Evolutionary conservation across 2,113 vertebrate genomes (phyloP).

Genomic region (Tupaia tana): DNA sequence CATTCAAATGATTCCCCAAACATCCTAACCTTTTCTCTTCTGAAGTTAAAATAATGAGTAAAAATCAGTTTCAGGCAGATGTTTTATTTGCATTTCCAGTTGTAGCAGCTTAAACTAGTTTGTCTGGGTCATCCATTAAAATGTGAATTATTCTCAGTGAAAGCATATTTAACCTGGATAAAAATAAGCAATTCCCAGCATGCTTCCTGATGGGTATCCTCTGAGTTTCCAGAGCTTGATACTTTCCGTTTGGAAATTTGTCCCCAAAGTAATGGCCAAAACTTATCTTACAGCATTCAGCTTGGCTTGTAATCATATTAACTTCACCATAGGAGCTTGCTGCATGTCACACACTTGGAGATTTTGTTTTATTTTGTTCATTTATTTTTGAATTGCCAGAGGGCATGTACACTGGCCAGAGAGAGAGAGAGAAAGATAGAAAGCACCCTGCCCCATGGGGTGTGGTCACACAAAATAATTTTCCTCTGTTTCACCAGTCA

Average conservation of each 20-base stretch:
- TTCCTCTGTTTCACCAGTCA: too few species aligned
- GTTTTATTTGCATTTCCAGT: conserved; percentile 67
- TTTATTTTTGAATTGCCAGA: too few species aligned
- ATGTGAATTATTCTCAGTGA: neutral
- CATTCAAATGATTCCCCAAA: conserved; percentile 78
- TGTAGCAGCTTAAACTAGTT: conserved; percentile 46
- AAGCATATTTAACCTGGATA: conserved; percentile 20
- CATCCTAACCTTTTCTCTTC: conserved; percentile 75
- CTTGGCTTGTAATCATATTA: neutral
- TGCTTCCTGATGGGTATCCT: accelerated
- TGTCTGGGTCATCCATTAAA: conserved; percentile 40
- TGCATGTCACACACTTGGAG: neutral
- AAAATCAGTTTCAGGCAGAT: conserved; percentile 52
- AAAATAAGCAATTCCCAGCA: neutral
- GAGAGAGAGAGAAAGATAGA: too few species aligned
- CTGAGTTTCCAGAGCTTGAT: neutral
- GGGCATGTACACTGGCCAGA: too few species aligned
- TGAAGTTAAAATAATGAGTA: conserved; percentile 78
- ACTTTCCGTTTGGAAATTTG: neutral
- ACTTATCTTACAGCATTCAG: neutral
- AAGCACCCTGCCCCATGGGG: too few species aligned
- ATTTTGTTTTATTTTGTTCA: neutral
- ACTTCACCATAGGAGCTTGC: neutral
- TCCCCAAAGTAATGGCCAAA: neutral
- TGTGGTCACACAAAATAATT: too few species aligned